phyloP scores from a whole-genome alignment of 2,888 invertebrate species.

The Melinaea marsaeus region DNA sequence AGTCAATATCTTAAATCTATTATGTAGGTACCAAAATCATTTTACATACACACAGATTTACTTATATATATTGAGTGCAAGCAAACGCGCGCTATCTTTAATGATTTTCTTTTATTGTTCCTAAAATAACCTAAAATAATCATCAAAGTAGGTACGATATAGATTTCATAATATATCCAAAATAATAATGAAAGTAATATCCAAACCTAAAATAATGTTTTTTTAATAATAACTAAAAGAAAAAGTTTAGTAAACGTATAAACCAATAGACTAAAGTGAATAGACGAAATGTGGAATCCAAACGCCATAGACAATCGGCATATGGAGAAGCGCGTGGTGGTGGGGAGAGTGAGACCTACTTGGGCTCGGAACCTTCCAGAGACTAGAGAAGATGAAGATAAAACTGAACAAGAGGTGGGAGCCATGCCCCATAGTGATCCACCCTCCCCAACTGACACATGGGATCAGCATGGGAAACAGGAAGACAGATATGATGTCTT shows the following conservation, averaged over 20 bases:
- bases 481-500: conserved; percentile 77
- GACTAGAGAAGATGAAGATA: conserved; percentile 67
- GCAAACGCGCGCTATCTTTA: too few relatives aligned
- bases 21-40: too few relatives aligned
- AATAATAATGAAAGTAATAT: too few relatives aligned
- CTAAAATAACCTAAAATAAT: too few relatives aligned
- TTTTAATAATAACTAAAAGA: conserved; percentile 11
- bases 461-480: conserved; percentile 62
- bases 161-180: too few relatives aligned
- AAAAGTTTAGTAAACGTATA: background rate
- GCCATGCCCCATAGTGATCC: conserved; percentile 70
- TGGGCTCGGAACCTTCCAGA: conserved; percentile 75
- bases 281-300: conserved; percentile 65
- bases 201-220: background rate
- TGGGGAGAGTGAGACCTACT: conserved; percentile 76
- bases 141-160: too few relatives aligned
- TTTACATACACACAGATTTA: too few relatives aligned
- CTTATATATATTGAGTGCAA: too few relatives aligned
- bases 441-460: conserved; percentile 63
- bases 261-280: conserved; percentile 1
- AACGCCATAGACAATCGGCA: conserved; percentile 70
- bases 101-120: too few relatives aligned
- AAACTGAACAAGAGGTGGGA: conserved; percentile 52
- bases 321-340: conserved; percentile 79
- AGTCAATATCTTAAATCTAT: too few relatives aligned